A percentile compares a stretch with the other conserved stretches of the same genome.
These are phyloP conservation scores for Aspidiotus destructor DNA, from an alignment of 2,888 invertebrate species.

Conservation along the genomic window DNA sequence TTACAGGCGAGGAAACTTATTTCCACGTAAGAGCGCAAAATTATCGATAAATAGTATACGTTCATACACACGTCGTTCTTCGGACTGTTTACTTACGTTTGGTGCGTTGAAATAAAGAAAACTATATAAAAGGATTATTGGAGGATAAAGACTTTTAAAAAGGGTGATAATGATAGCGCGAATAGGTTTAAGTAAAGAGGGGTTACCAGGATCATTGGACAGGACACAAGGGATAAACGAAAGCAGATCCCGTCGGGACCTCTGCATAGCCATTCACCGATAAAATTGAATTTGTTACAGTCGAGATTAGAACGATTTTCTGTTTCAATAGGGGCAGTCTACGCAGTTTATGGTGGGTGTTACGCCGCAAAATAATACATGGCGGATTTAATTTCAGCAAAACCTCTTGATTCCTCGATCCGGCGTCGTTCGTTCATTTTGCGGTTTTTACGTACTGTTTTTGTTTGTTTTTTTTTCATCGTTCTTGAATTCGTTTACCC, in stretches of 20 bases:
- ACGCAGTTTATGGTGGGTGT: constrained; percentile 22
- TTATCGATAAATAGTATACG: too few species aligned
- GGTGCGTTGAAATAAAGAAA: constrained; percentile 1
- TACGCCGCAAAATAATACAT: constrained; percentile 21
- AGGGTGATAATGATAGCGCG: constrained; percentile 24
- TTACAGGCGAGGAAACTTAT: too few species aligned
- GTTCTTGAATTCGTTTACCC: too few species aligned
- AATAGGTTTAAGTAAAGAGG: constrained; percentile 16
- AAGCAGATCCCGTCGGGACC: constrained; percentile 30
- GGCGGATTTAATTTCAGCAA: constrained; percentile 20
- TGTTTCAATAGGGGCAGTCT: constrained; percentile 7
- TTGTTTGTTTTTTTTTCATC: too few species aligned
- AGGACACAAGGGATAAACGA: constrained; percentile 27
- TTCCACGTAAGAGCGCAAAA: too few species aligned
- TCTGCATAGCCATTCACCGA: constrained; percentile 30
- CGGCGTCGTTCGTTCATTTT: too few species aligned
- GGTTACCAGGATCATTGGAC: constrained; percentile 27
- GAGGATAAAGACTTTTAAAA: constrained; percentile 27
- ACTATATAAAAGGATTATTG: constrained; percentile 26
- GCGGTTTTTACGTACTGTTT: too few species aligned
- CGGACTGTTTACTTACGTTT: too few species aligned
- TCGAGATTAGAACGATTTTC: constrained; percentile 25
- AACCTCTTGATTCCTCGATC: constrained; percentile 5
- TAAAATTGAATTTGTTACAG: constrained; percentile 33
- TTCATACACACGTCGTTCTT: too few species aligned